Conservation (phyloP, 2,888 invertebrate genomes). For the Phymatocera aterrima region DNA sequence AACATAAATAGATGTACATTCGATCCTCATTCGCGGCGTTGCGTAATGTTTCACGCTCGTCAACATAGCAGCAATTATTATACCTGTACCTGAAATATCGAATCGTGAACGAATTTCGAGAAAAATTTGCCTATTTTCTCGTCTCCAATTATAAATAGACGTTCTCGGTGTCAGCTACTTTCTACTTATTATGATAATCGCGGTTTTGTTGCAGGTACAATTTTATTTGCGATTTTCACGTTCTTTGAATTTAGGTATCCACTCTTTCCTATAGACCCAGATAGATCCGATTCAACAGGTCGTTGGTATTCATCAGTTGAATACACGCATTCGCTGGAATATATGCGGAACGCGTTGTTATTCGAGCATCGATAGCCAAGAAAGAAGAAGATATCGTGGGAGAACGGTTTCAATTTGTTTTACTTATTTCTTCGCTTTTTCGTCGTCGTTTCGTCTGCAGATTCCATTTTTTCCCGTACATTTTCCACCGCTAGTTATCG, state of each 20-base stretch:
- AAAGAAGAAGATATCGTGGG: slow-evolving; percentile 33
- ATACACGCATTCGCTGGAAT: neutral
- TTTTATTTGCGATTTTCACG: no score
- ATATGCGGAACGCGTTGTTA: slow-evolving; percentile 27
- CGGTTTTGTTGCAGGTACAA: no score
- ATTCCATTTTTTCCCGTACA: neutral
- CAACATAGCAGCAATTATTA: neutral
- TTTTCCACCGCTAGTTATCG: neutral
- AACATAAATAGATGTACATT: no score
- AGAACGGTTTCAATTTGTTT: slow-evolving; percentile 4
- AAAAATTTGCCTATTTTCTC: no score
- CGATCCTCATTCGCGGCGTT: neutral
- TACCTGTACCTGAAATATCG: no score
- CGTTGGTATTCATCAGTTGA: slow-evolving; percentile 23
- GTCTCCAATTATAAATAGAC: no score
- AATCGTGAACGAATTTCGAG: no score
- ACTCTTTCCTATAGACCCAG: no score
- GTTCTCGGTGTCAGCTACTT: no score
- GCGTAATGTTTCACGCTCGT: neutral
- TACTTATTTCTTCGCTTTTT: neutral
- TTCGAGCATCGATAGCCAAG: slow-evolving; percentile 23
- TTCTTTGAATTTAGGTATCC: no score
- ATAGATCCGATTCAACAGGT: neutral
- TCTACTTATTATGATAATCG: no score
- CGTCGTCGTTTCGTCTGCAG: no score